These are phyloP conservation scores for Ariolimax columbianus DNA, from an alignment of 2,888 invertebrate species.

Conservation along the genomic window DNA sequence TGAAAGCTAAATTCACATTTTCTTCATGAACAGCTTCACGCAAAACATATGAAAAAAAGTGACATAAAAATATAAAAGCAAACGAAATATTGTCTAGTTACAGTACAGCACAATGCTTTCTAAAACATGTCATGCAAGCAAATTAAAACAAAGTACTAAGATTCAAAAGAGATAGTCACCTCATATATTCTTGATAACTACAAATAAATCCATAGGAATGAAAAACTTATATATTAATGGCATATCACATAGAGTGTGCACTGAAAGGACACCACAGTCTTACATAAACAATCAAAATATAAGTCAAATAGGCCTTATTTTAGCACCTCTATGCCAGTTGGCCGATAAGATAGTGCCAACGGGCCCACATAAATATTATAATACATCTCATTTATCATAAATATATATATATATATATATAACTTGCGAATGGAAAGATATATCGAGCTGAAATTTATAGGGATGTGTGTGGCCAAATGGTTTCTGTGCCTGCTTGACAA, in stretches of 20 bases:
- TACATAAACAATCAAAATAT: background rate
- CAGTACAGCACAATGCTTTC: background rate
- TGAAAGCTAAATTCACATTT: background rate
- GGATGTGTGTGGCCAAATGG: too few relatives aligned
- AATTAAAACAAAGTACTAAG: background rate
- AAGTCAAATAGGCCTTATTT: background rate
- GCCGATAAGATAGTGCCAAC: too few relatives aligned
- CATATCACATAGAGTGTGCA: background rate
- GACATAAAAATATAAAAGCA: background rate
- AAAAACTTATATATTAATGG: background rate
- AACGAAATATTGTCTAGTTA: background rate
- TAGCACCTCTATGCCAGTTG: background rate
- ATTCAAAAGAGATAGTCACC: conserved; percentile 18
- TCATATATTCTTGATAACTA: conserved; percentile 33
- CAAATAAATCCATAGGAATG: background rate
- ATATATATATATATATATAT: background rate
- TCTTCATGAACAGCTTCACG: background rate
- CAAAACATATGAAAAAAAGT: background rate
- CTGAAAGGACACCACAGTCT: background rate
- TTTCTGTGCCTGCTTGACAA: too few relatives aligned
- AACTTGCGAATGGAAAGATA: too few relatives aligned
- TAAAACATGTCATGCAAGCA: background rate
- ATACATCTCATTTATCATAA: background rate
- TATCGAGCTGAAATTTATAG: too few relatives aligned
- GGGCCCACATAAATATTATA: background rate